Conservation (phyloP, 2,888 invertebrate genomes). For the Drosophila cyrtoloma region DNA sequence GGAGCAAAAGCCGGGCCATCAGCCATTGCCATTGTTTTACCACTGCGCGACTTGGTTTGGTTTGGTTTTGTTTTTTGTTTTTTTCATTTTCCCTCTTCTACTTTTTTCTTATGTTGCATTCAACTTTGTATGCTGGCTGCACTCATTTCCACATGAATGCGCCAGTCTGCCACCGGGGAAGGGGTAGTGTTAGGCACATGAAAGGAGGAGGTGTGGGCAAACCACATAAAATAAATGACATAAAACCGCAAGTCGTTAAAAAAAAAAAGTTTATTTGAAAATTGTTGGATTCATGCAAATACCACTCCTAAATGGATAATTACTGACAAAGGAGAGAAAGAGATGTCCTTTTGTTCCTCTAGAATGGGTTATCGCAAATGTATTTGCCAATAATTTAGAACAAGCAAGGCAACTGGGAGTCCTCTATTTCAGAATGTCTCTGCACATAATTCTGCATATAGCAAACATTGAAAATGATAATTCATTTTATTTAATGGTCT, state of each 20-base stretch:
- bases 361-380: background rate
- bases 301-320: conserved; percentile 53
- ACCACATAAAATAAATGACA: conserved; percentile 45
- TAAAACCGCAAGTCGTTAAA: conserved; percentile 75
- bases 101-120: conserved; percentile 50
- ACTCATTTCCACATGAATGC: conserved; percentile 80
- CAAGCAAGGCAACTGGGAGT: background rate
- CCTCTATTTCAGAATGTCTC: background rate
- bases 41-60: conserved; percentile 62
- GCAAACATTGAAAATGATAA: background rate
- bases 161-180: conserved; percentile 31
- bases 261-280: conserved; percentile 45
- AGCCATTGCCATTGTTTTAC: conserved; percentile 69
- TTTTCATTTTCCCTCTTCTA: conserved; percentile 14
- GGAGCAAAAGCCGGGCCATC: conserved; percentile 53
- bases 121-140: conserved; percentile 73
- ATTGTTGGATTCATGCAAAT: conserved; percentile 50
- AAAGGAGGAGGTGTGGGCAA: conserved; percentile 9
- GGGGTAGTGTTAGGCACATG: conserved; percentile 15
- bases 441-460: background rate
- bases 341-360: background rate
- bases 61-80: conserved; percentile 37
- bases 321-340: conserved; percentile 1
- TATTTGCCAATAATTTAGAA: background rate
- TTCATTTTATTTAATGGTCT: background rate